These are phyloP conservation scores for Vidua macroura DNA, from an alignment of 2,113 vertebrate genomes.

Conservation along the genomic window DNA sequence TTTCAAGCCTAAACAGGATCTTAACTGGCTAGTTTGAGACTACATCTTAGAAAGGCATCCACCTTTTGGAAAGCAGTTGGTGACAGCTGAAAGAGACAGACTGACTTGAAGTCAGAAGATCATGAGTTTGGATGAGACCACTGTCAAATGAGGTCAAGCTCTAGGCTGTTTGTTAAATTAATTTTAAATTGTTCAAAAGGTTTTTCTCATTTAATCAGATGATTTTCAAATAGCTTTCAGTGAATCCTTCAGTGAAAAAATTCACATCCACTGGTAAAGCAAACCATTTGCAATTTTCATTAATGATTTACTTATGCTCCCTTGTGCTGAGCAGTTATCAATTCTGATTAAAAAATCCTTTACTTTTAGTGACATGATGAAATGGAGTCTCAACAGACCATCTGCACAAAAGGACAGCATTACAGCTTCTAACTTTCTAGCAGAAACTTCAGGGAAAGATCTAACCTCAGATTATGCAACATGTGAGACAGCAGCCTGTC, in stretches of 20 bases:
- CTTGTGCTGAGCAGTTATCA: neutral
- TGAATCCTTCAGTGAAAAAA: neutral
- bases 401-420: neutral
- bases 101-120: neutral
- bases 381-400: neutral
- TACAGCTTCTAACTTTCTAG: neutral
- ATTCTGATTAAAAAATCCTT: neutral
- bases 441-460: neutral
- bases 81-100: neutral
- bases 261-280: neutral
- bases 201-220: neutral
- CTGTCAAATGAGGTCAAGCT: neutral
- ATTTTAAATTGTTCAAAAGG: neutral
- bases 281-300: neutral
- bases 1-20: neutral
- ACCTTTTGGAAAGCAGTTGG: neutral
- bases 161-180: neutral
- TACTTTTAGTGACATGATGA: neutral
- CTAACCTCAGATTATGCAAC: neutral
- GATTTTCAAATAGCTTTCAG: neutral
- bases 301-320: conserved; percentile 4
- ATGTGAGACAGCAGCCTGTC: neutral
- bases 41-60: neutral
- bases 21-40: neutral
- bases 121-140: neutral